phyloP scores from a whole-genome alignment of 2,888 invertebrate genomes.

The Camptogramma bilineatum region DNA sequence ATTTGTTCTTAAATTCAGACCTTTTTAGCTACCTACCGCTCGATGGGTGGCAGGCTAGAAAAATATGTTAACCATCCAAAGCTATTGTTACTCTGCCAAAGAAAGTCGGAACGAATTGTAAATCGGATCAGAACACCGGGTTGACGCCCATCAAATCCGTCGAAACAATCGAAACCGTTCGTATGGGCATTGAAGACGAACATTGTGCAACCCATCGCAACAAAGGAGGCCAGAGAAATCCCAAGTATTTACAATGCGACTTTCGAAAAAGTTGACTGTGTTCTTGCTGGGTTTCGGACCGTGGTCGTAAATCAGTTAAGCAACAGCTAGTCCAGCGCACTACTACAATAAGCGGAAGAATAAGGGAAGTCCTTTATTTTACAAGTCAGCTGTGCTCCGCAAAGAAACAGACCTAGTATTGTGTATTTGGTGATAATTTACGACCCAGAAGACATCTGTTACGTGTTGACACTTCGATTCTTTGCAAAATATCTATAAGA shows the following conservation, averaged over 20 bases:
- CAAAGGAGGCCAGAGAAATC: slow-evolving; percentile 80
- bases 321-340: slow-evolving; percentile 56
- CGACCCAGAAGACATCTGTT: slow-evolving; percentile 52
- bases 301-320: slow-evolving; percentile 75
- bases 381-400: slow-evolving; percentile 57
- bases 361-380: slow-evolving; percentile 51
- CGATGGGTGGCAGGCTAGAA: slow-evolving; percentile 60
- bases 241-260: slow-evolving; percentile 67
- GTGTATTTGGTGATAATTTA: slow-evolving; percentile 54
- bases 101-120: slow-evolving; percentile 82
- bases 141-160: slow-evolving; percentile 72
- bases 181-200: slow-evolving; percentile 68
- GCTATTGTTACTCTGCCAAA: slow-evolving; percentile 66
- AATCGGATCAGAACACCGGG: slow-evolving; percentile 74
- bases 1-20: slow-evolving; percentile 7
- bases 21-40: slow-evolving; percentile 36
- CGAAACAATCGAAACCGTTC: slow-evolving; percentile 75
- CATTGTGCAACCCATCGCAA: slow-evolving; percentile 77
- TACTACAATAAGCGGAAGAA: slow-evolving; percentile 62
- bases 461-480: slow-evolving; percentile 41
- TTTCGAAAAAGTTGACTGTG: slow-evolving; percentile 68
- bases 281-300: slow-evolving; percentile 52
- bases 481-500: slow-evolving; percentile 16
- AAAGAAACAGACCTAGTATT: slow-evolving; percentile 46
- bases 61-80: slow-evolving; percentile 49